Percentiles rank a stretch among this genome's conserved stretches.
Evolutionary conservation across 1,140 invertebrate genomes (phyloP).

Genomic region (Pogonomyrmex californicus): DNA sequence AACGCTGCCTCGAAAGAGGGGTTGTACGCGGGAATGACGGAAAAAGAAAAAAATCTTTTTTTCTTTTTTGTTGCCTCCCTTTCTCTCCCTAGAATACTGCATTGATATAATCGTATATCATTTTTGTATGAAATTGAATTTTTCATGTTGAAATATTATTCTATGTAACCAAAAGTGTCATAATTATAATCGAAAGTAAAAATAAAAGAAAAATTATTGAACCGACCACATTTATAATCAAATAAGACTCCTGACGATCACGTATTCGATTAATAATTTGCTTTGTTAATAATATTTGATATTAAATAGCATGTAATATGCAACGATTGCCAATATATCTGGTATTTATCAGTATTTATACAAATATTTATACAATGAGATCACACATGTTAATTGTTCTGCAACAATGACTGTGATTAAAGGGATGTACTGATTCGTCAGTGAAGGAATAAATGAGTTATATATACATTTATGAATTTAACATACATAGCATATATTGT

Average conservation of each 20-base stretch:
- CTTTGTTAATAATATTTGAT: neutral
- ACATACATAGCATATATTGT: neutral
- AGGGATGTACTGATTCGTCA: slow-evolving; percentile 44
- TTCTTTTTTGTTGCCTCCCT: neutral
- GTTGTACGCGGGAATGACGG: slow-evolving; percentile 7
- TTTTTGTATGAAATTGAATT: neutral
- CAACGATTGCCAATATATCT: slow-evolving; percentile 45
- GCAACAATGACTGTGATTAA: slow-evolving; percentile 54
- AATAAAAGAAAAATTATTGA: neutral
- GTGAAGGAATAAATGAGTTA: slow-evolving; percentile 8
- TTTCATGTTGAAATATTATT: neutral
- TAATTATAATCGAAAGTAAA: slow-evolving; percentile 2
- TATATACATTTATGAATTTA: neutral
- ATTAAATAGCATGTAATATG: slow-evolving; percentile 45
- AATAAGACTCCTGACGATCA: slow-evolving; percentile 16
- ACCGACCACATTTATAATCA: neutral
- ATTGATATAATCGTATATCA: neutral
- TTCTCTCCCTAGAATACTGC: neutral
- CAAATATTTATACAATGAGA: slow-evolving; percentile 61
- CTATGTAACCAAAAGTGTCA: neutral
- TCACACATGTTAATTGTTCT: slow-evolving; percentile 62
- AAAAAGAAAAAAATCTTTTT: slow-evolving; percentile 7
- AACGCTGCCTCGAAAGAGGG: slow-evolving; percentile 27
- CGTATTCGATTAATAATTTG: slow-evolving; percentile 18
- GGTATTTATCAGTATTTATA: slow-evolving; percentile 47